Conservation (phyloP, 2,888 invertebrate species). For the Beris morrisii region DNA sequence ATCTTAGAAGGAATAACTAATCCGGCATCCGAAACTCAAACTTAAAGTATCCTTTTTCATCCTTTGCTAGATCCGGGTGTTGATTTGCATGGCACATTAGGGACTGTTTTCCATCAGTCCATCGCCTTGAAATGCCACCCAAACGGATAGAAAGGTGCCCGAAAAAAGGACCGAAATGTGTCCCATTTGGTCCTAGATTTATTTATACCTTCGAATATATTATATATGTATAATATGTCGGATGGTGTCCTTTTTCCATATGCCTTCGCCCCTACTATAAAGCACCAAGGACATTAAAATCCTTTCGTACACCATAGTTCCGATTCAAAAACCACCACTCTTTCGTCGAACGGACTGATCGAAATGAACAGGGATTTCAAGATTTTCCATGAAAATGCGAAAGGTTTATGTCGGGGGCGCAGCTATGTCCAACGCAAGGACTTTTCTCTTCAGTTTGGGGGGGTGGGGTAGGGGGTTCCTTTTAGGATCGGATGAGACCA, state of each 20-base stretch:
- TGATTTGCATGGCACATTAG: constrained; percentile 38
- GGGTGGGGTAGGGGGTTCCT: too few relatives aligned
- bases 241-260: constrained; percentile 38
- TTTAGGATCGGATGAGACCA: too few relatives aligned
- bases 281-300: constrained; percentile 32
- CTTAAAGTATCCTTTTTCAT: constrained; percentile 31
- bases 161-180: constrained; percentile 22
- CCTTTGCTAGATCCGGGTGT: constrained; percentile 24
- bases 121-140: neutral
- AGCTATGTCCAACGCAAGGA: too few relatives aligned
- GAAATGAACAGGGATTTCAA: too few relatives aligned
- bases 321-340: constrained; percentile 27
- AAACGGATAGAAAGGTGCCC: constrained; percentile 1
- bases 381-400: too few relatives aligned
- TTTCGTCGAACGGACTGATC: too few relatives aligned
- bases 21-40: neutral
- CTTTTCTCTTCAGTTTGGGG: too few relatives aligned
- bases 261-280: constrained; percentile 5
- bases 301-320: constrained; percentile 36
- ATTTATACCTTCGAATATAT: constrained; percentile 29
- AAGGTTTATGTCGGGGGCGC: too few relatives aligned
- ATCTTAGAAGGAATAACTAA: too few relatives aligned
- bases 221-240: constrained; percentile 35
- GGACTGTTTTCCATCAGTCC: constrained; percentile 6
- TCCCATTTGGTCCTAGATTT: constrained; percentile 25